Conservation (phyloP, 1,140 invertebrate species). For the Lithobius niger region DNA sequence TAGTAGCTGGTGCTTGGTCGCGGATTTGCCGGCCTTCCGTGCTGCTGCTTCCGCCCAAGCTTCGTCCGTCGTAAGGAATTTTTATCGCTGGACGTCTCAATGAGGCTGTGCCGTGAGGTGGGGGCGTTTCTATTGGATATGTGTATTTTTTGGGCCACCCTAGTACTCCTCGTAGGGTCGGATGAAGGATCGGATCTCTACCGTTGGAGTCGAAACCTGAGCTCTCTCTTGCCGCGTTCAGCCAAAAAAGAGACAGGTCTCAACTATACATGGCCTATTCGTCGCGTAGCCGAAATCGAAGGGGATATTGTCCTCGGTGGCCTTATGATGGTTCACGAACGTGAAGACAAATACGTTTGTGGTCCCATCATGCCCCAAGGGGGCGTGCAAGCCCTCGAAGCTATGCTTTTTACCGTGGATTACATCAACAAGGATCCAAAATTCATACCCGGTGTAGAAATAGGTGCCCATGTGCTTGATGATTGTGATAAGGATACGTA, state of each 20-base stretch:
- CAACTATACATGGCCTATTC: conserved; percentile 56
- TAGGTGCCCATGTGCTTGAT: conserved; percentile 80
- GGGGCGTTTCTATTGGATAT: too few relatives aligned
- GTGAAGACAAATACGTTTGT: conserved; percentile 62
- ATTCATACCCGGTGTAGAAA: conserved; percentile 54
- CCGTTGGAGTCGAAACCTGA: too few relatives aligned
- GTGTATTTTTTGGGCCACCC: too few relatives aligned
- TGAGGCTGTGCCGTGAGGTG: too few relatives aligned
- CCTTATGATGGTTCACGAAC: conserved; percentile 88
- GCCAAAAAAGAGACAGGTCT: neutral
- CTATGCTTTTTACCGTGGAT: conserved; percentile 84
- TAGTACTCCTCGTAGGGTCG: too few relatives aligned
- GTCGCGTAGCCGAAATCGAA: conserved; percentile 67
- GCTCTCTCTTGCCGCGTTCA: too few relatives aligned
- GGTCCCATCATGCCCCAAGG: conserved; percentile 91
- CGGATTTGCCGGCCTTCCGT: too few relatives aligned
- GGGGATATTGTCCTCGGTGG: conserved; percentile 74
- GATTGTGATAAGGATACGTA: conserved; percentile 96
- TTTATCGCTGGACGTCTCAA: too few relatives aligned
- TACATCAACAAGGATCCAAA: conserved; percentile 51
- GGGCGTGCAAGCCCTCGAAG: conserved; percentile 71
- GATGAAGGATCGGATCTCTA: too few relatives aligned
- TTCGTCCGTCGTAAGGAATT: too few relatives aligned
- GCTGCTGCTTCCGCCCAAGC: too few relatives aligned
- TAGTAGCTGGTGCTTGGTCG: too few relatives aligned